Conservation (phyloP, 2,888 invertebrate species). For the Machimus atricapillus region DNA sequence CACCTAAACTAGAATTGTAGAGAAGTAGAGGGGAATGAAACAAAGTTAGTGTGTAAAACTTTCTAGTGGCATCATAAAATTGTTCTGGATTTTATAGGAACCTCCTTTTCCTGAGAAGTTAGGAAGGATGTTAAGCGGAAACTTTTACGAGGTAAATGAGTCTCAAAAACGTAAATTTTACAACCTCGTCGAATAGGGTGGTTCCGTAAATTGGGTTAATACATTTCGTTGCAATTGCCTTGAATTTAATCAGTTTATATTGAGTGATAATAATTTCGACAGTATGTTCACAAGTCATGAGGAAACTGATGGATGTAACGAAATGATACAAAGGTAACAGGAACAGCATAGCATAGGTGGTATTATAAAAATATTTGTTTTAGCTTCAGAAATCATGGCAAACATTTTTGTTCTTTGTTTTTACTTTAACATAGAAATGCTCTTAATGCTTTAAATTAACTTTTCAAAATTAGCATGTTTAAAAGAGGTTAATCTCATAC, state of each 20-base stretch:
- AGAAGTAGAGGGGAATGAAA: background rate
- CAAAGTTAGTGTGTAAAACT: constrained; percentile 21
- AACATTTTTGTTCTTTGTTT: background rate
- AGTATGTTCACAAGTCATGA: background rate
- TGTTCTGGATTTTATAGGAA: constrained; percentile 31
- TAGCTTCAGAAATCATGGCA: background rate
- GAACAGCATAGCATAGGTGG: background rate
- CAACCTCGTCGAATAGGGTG: background rate
- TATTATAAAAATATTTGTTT: background rate
- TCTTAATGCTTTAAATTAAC: background rate
- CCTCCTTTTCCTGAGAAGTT: constrained; percentile 15
- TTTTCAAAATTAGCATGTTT: background rate
- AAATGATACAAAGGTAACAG: background rate
- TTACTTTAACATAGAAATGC: background rate
- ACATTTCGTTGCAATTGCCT: background rate
- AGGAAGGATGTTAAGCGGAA: background rate
- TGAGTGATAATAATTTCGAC: background rate
- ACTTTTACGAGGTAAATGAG: constrained; percentile 32
- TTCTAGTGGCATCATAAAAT: constrained; percentile 28
- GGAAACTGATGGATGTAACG: background rate
- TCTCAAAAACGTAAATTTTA: constrained; percentile 22
- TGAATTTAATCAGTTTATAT: background rate
- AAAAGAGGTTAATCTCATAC: background rate
- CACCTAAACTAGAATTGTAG: background rate
- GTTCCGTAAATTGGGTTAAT: background rate